These are phyloP conservation scores for Sorex fumeus DNA, from an alignment of 2,113 vertebrate species.

Conservation along the genomic window DNA sequence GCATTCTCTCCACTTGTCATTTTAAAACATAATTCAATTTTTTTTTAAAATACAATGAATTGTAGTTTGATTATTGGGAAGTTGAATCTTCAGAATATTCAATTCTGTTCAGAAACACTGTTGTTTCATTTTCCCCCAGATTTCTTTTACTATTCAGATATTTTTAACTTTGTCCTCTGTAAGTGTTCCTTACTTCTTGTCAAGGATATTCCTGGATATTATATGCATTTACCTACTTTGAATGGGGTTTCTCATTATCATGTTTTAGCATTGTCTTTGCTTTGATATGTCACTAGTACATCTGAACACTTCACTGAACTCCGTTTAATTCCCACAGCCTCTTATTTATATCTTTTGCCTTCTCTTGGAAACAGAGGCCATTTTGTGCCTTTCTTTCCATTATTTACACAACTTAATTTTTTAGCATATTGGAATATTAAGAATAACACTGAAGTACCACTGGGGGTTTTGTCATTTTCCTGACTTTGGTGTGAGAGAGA, in stretches of 20 bases:
- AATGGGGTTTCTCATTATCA: constrained; percentile 16
- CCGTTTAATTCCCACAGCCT: background rate
- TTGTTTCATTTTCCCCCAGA: constrained; percentile 3
- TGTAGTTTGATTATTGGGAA: constrained; percentile 4
- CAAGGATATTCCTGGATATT: background rate
- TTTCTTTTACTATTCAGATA: constrained; percentile 12
- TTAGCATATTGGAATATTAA: background rate
- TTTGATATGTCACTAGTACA: background rate
- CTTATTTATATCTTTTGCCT: background rate
- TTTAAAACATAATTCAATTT: constrained; percentile 3
- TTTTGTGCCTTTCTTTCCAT: constrained; percentile 24
- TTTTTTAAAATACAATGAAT: background rate
- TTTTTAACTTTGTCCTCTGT: constrained; percentile 15
- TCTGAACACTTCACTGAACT: constrained; percentile 31
- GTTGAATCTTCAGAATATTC: background rate
- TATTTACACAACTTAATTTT: background rate
- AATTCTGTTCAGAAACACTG: background rate
- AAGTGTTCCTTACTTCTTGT: constrained; percentile 26
- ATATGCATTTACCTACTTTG: background rate
- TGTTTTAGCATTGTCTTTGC: constrained; percentile 32
- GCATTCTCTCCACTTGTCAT: constrained; percentile 5
- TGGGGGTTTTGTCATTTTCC: background rate
- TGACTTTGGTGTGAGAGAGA: background rate
- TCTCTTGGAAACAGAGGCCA: constrained; percentile 4
- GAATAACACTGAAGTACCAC: background rate